phyloP scores from a whole-genome alignment of 2,888 invertebrate species.

The Eupithecia dodoneata region DNA sequence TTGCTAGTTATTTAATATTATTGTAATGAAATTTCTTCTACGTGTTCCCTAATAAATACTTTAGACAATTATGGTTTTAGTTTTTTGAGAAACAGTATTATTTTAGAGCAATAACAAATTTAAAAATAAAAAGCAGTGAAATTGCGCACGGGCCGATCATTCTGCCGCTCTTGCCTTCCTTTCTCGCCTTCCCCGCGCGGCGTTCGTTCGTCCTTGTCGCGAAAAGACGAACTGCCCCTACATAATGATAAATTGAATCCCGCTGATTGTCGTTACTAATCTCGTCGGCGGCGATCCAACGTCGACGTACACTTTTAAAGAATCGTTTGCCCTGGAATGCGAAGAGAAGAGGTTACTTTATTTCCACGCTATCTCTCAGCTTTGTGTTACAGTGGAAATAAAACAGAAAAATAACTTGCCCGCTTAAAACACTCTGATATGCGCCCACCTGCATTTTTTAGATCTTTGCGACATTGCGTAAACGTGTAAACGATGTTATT shows the following conservation, averaged over 20 bases:
- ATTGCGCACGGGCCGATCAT: no score
- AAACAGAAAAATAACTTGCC: conserved; percentile 5
- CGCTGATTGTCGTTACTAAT: background rate
- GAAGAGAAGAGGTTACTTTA: conserved; percentile 27
- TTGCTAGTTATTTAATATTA: no score
- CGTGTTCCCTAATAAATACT: no score
- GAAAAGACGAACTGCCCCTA: no score
- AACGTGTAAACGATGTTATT: background rate
- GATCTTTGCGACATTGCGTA: background rate
- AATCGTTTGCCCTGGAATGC: conserved; percentile 18
- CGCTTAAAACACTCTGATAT: conserved; percentile 4
- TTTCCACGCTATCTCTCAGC: conserved; percentile 12
- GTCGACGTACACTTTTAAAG: background rate
- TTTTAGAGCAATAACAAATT: no score
- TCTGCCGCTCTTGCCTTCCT: no score
- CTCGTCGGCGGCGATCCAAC: background rate
- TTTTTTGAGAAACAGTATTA: no score
- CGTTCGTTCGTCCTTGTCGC: no score
- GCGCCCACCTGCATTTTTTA: background rate
- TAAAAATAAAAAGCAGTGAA: no score
- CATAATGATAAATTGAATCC: background rate
- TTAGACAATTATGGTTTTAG: no score
- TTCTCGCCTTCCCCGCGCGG: no score
- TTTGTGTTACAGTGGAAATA: conserved; percentile 13
- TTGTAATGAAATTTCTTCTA: no score